Evolutionary conservation across 2,113 vertebrate genomes (phyloP).

Genomic region (Terrapene triunguis): DNA sequence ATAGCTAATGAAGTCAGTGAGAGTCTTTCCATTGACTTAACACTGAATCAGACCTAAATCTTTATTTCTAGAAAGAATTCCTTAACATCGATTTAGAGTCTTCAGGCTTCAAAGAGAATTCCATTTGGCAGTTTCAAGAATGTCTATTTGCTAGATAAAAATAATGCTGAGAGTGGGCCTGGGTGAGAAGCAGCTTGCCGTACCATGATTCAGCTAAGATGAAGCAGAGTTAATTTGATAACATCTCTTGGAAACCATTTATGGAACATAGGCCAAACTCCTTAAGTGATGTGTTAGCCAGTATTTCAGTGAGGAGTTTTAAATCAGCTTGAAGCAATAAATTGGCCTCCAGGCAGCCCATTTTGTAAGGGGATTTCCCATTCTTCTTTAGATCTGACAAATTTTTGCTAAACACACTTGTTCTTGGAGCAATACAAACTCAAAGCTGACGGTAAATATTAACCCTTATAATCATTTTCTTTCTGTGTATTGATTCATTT

Average conservation of each 20-base stretch:
- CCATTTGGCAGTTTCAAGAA: not conserved
- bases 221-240: not conserved
- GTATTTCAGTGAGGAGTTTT: not conserved
- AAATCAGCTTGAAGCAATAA: not conserved
- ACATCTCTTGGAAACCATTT: not conserved
- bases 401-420: not conserved
- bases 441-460: not conserved
- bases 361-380: not conserved
- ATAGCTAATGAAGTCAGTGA: not conserved
- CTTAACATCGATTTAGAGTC: not conserved
- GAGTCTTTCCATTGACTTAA: not conserved
- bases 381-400: not conserved
- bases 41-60: not conserved
- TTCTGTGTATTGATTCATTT: not conserved
- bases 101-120: not conserved
- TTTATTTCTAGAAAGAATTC: not conserved
- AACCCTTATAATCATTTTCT: not conserved
- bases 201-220: not conserved
- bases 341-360: not conserved
- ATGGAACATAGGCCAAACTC: not conserved
- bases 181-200: not conserved
- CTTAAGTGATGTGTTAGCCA: not conserved
- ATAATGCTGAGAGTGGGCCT: not conserved
- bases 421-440: not conserved
- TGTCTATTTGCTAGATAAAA: not conserved